Percentiles rank a stretch among this genome's conserved stretches.
Evolutionary conservation across 1,140 invertebrate species (phyloP).

Genomic region (Papilio dardanus): DNA sequence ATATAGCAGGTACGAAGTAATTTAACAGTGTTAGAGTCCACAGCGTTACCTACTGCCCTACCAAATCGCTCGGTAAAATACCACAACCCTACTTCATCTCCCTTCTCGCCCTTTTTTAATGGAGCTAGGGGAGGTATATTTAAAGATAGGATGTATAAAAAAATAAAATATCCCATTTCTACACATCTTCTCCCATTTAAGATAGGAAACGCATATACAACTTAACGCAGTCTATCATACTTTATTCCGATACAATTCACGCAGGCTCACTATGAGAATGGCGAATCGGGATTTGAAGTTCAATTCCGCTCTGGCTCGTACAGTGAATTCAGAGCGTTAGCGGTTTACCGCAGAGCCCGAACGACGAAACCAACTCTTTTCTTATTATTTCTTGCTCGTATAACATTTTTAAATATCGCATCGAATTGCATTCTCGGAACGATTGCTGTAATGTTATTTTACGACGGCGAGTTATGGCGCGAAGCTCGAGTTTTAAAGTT

Average conservation of each 20-base stretch:
- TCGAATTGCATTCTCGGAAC: slow-evolving; percentile 30
- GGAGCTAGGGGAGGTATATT: too few relatives aligned
- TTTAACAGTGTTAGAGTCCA: background rate
- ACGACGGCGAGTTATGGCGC: slow-evolving; percentile 14
- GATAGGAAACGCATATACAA: background rate
- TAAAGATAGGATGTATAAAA: too few relatives aligned
- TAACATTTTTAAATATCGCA: slow-evolving; percentile 28
- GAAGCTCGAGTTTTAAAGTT: background rate
- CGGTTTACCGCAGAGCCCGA: slow-evolving; percentile 16
- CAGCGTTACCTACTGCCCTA: background rate
- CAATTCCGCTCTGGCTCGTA: background rate
- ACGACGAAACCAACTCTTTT: slow-evolving; percentile 9
- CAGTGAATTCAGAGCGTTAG: background rate
- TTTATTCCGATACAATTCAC: background rate
- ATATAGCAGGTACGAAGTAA: too few relatives aligned
- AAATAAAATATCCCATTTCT: too few relatives aligned
- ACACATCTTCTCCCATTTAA: too few relatives aligned
- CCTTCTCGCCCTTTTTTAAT: too few relatives aligned
- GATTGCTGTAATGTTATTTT: slow-evolving; percentile 30
- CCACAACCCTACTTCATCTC: too few relatives aligned
- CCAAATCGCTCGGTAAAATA: background rate
- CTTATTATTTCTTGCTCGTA: slow-evolving; percentile 10
- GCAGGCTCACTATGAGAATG: background rate
- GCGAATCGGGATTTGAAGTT: background rate
- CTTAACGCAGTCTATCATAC: background rate